These are phyloP conservation scores for Chlorops oryzae DNA, from an alignment of 1,140 invertebrate genomes.

Conservation along the genomic window DNA sequence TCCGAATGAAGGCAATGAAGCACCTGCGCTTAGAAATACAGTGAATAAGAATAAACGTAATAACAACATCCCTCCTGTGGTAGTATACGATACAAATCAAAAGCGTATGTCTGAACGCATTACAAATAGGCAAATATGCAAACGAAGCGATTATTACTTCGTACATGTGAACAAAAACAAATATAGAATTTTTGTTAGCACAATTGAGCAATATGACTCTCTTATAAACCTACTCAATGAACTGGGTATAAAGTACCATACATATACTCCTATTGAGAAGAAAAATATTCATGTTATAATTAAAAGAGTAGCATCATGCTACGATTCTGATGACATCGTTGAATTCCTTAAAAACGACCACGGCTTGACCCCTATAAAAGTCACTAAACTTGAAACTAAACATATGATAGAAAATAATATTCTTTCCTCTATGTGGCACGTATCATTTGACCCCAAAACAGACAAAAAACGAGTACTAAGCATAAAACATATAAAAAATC, in stretches of 20 bases:
- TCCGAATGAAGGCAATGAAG: too few species aligned
- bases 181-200: not conserved
- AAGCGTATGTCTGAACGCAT: not conserved
- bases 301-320: not conserved
- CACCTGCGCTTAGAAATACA: not conserved
- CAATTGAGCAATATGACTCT: not conserved
- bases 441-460: not conserved
- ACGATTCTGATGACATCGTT: not conserved
- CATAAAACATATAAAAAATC: not conserved
- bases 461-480: not conserved
- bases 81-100: not conserved
- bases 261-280: not conserved
- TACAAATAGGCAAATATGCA: not conserved
- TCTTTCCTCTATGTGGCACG: not conserved
- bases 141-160: not conserved
- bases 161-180: not conserved
- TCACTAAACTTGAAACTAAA: not conserved
- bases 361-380: not conserved
- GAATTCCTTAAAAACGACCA: not conserved
- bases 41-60: not conserved
- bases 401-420: not conserved
- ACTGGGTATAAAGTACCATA: not conserved
- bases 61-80: not conserved
- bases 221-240: not conserved
- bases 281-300: not conserved